phyloP scores from a whole-genome alignment of 2,113 vertebrate species.

The Falcunculus frontatus region DNA sequence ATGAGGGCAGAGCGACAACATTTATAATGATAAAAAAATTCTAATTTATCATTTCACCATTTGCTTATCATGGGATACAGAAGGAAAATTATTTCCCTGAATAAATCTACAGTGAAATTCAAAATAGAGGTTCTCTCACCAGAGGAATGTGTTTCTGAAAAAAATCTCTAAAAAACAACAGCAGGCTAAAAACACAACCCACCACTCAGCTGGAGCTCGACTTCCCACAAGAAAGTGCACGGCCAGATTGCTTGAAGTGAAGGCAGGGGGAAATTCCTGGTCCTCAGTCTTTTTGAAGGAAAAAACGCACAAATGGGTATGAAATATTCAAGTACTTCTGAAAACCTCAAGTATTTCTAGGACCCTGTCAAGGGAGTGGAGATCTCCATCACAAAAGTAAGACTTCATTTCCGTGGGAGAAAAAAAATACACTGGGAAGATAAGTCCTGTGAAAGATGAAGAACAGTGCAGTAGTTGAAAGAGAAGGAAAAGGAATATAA shows the following conservation, averaged over 20 bases:
- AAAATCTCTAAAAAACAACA: neutral
- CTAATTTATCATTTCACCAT: neutral
- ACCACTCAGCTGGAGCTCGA: neutral
- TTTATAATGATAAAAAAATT: neutral
- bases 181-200: neutral
- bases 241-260: neutral
- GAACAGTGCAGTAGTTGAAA: neutral
- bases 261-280: neutral
- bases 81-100: neutral
- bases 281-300: neutral
- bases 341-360: neutral
- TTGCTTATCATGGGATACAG: neutral
- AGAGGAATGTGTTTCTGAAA: neutral
- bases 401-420: neutral
- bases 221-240: neutral
- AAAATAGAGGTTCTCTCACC: neutral
- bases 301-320: fast-evolving
- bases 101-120: neutral
- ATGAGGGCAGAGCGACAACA: neutral
- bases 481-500: neutral
- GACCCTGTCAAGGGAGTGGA: neutral
- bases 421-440: neutral
- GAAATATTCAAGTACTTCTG: neutral
- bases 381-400: neutral
- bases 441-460: neutral